Evolutionary conservation across 2,888 invertebrate genomes (phyloP), one percentile per base, ranked within the genome.

Genomic region (Stenichneumon culpator): DNA sequence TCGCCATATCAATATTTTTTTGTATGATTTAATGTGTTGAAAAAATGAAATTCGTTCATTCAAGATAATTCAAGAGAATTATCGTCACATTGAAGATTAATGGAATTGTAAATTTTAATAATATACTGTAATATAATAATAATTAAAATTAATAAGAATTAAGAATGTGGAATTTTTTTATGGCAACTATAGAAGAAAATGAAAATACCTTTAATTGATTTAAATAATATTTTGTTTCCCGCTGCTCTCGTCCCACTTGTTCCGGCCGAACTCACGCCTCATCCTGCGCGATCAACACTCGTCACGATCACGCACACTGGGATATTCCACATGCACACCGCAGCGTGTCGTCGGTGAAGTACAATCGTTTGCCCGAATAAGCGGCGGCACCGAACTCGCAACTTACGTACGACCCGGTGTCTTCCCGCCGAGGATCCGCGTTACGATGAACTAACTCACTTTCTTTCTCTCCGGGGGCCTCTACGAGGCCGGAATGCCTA

Each of bases 401-500:
- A 63, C 60, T 47, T 63, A n/a, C 28, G 28, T 14, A 63, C 25
- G 50, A 47, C 25, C 50, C 3, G 39, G 44, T 22, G 70, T 70
- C 25, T 57, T 72, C 36, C 57, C 44, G 28, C 52, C 36, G 50
- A 28, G 73, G n/a, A 83, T 79, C 83, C 73, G 47, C 68, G 36
- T 79, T 74, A 74, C 74, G 73, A 69, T 39, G 32, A 83, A 74
- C 79, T 79, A 69, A 79, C 78, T 69, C 60, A 73, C 83, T 79
- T 73, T 83, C 79, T 83, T 79, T 79, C 68, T 67, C 79, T n/a
- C 14, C 68, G 68, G 32, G 22, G 63, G 50, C 50, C 68, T 60
- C 60, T 74, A 73, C 83, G 69, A 69, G 83, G 44, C 74, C 60
- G 52, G 79, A 83, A 83, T 79, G 79, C 73, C 79, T 73, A 79